These are phyloP conservation scores for Pelochelys cantorii DNA, from an alignment of 2,797 vertebrate genomes.

Conservation along the genomic window DNA sequence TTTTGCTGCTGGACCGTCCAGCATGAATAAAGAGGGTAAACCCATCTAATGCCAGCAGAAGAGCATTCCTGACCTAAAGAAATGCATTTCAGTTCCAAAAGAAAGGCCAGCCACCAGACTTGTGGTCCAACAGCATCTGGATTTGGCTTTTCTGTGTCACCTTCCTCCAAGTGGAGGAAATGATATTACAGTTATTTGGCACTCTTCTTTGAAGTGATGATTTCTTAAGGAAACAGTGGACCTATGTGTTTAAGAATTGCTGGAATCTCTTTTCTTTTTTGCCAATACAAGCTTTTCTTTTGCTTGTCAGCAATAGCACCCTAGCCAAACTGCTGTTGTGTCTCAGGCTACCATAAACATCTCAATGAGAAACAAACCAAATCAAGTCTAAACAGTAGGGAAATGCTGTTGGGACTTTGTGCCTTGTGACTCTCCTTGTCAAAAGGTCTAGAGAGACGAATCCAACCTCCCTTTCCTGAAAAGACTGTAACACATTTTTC, in stretches of 20 bases:
- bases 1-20: background rate
- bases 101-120: background rate
- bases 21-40: background rate
- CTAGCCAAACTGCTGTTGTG: background rate
- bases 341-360: background rate
- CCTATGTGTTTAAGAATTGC: background rate
- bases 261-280: background rate
- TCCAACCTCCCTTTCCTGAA: slow-evolving; percentile 16
- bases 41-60: background rate
- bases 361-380: slow-evolving; percentile 4
- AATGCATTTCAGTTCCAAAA: background rate
- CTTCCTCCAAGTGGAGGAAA: background rate
- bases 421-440: background rate
- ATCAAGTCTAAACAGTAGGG: background rate
- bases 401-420: slow-evolving; percentile 6
- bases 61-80: background rate
- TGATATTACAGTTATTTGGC: background rate
- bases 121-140: background rate
- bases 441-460: background rate
- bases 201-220: background rate
- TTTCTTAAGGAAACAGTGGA: background rate
- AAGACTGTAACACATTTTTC: slow-evolving; percentile 27
- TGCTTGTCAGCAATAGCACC: background rate
- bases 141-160: fast-evolving
- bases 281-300: background rate